These are phyloP conservation scores for Lucilia cuprina DNA, from an alignment of 1,140 invertebrate species.

Conservation along the genomic window DNA sequence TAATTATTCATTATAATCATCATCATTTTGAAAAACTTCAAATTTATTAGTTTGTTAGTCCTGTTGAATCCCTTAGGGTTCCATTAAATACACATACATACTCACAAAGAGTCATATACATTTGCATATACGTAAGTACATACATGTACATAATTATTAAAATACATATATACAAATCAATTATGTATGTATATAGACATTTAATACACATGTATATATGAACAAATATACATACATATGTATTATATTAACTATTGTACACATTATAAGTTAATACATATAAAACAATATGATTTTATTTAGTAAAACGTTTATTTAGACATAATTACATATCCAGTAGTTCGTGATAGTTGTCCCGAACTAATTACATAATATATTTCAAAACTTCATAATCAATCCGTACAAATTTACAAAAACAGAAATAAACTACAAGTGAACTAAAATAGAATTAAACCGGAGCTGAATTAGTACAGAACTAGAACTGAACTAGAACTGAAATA, in stretches of 20 bases:
- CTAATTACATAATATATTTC: too few species aligned
- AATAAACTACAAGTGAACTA: too few species aligned
- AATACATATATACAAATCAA: neutral
- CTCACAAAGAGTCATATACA: neutral
- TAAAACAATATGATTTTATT: too few species aligned
- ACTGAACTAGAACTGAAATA: too few species aligned
- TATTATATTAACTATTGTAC: neutral
- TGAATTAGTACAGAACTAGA: too few species aligned
- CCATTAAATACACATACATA: neutral
- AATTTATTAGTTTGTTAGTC: slow-evolving; percentile 18
- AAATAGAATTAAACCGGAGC: too few species aligned
- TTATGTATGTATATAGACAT: neutral
- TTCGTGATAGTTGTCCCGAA: too few species aligned
- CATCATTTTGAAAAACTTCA: slow-evolving; percentile 4
- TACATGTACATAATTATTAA: neutral
- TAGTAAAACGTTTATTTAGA: too few species aligned
- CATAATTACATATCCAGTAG: too few species aligned
- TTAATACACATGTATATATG: neutral
- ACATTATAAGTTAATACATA: neutral
- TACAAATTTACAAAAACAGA: too few species aligned
- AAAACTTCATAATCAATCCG: too few species aligned
- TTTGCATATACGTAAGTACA: too few species aligned
- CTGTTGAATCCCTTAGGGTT: slow-evolving; percentile 10
- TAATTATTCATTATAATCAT: slow-evolving; percentile 15
- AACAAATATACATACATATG: neutral